Percentiles rank a stretch among this genome's conserved stretches.
phyloP scores from a whole-genome alignment of 2,113 vertebrate species.

The Parotia lawesii region DNA sequence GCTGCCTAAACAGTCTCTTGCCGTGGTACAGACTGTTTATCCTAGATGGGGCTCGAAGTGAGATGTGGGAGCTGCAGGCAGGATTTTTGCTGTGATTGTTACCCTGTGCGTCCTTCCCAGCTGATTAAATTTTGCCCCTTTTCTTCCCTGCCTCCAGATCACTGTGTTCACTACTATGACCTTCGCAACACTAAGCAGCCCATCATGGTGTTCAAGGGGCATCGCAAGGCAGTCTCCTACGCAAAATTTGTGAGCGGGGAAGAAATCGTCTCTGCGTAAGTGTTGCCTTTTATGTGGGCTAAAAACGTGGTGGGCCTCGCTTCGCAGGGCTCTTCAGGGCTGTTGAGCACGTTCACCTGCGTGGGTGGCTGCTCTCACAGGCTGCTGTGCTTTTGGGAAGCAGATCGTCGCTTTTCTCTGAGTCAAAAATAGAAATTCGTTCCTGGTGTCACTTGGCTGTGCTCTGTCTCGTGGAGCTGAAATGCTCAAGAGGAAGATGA shows the following conservation, averaged over 20 bases:
- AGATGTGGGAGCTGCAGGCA: neutral
- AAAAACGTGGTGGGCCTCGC: neutral
- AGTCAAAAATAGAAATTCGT: neutral
- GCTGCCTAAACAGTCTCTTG: neutral
- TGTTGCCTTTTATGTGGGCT: constrained; percentile 21
- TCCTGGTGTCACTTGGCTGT: neutral
- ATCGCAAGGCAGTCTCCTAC: constrained; percentile 96
- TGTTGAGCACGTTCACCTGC: neutral
- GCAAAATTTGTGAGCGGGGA: constrained; percentile 98
- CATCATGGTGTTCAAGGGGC: constrained; percentile 99
- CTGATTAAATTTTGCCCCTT: neutral
- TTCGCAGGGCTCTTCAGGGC: accelerated
- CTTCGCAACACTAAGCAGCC: constrained; percentile 98
- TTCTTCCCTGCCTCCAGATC: constrained; percentile 75
- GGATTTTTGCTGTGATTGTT: neutral
- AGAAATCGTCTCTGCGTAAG: constrained; percentile 98
- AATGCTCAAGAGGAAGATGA: neutral
- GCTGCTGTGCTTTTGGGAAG: constrained; percentile 22
- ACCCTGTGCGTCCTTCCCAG: neutral
- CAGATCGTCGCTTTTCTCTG: neutral
- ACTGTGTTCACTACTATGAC: constrained; percentile 99
- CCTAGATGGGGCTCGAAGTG: neutral
- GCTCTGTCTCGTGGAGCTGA: neutral
- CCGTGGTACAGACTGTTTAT: neutral
- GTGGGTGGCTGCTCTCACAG: neutral